Evolutionary conservation across 2,888 invertebrate genomes (phyloP), one percentile per base, ranked within the genome.

Genomic region (Drosophila neonasuta): DNA sequence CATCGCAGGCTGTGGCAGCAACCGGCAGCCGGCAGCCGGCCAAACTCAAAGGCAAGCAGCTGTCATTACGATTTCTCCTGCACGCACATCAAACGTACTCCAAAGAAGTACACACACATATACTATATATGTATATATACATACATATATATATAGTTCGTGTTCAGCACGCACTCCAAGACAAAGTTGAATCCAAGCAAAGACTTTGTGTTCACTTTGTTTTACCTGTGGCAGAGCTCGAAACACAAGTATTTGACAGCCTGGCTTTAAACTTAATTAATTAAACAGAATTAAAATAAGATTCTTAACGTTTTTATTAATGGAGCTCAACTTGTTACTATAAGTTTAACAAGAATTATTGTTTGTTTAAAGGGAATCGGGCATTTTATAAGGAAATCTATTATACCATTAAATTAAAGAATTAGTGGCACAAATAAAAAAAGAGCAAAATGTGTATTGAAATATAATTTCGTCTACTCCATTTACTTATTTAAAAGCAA

Each of bases 41-140:
- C 32, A 48, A 36, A 39, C 15, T 29, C 62, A 57, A 34, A 39
- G 51, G 45, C 58, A 34, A 45, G 55, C 55, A 55, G 69, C 55
- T 46, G 45, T 45, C 55, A 55, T 45, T 55, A 10, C 55, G 45
- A 45, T 15, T 45, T 36, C 13, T 45, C 55, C 34, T 15, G 13
- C 44, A 56, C 45, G 59, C 59, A 59, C 55, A 45, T 49, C 66
- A 54, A 54, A 50, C 59, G 10, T 13, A n/a, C 17, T 9, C 54
- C 24, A 51, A 57, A 57, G 34, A 13, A 44, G n/a, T 30, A 15
- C 5, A 36, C 5, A 36, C n/a, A 32, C 36, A 36, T 36, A 32
- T 32, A 32, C 9, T 32, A 10, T 32, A 10, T 32, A 32, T 32
- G 8, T 32, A 32, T 24, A 24, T 24, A 24, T 10, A 32, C 8